Evolutionary conservation across 2,797 vertebrate species (phyloP), one percentile per base, ranked within the genome.

Genomic region (Graptemys geographica): DNA sequence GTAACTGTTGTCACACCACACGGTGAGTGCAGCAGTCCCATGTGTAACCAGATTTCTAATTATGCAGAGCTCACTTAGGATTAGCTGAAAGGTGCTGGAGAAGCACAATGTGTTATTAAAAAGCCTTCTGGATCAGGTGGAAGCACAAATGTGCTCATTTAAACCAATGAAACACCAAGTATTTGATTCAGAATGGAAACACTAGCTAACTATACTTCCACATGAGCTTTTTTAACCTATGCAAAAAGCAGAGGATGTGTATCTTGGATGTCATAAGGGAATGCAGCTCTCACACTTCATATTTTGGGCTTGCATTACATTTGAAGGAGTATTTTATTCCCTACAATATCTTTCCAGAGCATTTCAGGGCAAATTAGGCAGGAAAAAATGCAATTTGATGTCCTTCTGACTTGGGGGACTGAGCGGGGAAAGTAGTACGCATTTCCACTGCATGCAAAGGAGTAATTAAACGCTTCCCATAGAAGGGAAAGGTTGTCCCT

Each of bases 401-500:
- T 23, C 69, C 91, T 94, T 57, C 83, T 2, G 31, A 94, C 92
- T 93, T 69, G 62, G 90, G 86, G 69, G 95, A 82, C 56, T n/a
- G 74, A 93, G 87, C 10, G n/a, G 49, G 85, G 90, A 85, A 96
- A 84, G 84, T 84, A 88, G 93, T 12, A 41, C 93, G 86, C 53
- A 12, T 93, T 94, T 85, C 90, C 41, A 51, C 76, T 53, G 97
- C 96, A 96, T 92, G 94, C 93, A 91, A 94, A 96, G 84, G 78
- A 87, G 92, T 95, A 97, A 97, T 98, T 97, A 97, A 96, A 97
- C 47, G 91, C 47, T 97, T 97, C 95, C 95, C 78, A 55, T 89
- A 94, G 96, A 90, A 96, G 78, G 91, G 90, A 93, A 95, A 96
- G 97, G 80, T 87, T 94, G 94, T 97, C 94, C 92, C 95, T 94